Percentiles rank a stretch among this genome's conserved stretches.
Conservation (phyloP, 2,113 vertebrate genomes). For the Protobothrops flavoviridis region DNA sequence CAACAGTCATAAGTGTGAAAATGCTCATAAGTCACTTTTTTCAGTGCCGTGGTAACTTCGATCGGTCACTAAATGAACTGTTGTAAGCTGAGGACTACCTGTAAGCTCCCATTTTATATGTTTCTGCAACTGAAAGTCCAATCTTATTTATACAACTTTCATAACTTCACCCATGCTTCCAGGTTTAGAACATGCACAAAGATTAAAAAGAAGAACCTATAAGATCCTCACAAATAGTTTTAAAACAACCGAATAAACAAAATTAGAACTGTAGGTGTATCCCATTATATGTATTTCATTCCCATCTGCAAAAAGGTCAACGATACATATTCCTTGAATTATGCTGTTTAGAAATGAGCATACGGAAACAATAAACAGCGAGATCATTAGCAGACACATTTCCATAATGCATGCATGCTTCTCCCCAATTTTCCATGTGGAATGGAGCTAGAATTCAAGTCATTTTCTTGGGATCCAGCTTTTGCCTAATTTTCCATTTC, state of each 20-base stretch:
- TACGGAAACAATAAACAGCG: slow-evolving; percentile 67
- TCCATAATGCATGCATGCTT: slow-evolving; percentile 69
- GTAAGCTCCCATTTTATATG: neutral
- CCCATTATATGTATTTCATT: slow-evolving; percentile 31
- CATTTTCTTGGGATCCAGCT: slow-evolving; percentile 58
- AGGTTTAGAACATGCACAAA: neutral
- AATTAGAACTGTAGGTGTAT: slow-evolving; percentile 16
- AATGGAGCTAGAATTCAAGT: slow-evolving; percentile 61
- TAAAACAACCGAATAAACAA: slow-evolving; percentile 17
- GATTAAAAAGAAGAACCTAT: neutral
- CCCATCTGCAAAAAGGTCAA: slow-evolving; percentile 47
- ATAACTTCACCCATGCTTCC: neutral
- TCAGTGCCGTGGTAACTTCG: neutral
- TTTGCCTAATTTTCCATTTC: slow-evolving; percentile 57
- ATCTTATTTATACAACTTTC: neutral
- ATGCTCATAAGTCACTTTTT: neutral
- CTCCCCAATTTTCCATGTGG: slow-evolving; percentile 65
- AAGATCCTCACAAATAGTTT: accelerated
- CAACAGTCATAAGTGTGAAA: neutral
- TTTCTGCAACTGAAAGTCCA: neutral
- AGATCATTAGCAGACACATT: slow-evolving; percentile 61
- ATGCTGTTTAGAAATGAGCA: slow-evolving; percentile 68
- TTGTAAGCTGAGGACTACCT: neutral
- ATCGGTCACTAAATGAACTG: neutral
- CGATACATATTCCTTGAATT: slow-evolving; percentile 55